Evolutionary conservation across 2,888 invertebrate species (phyloP), one percentile per base, ranked within the genome.

Genomic region (Patella caerulea): DNA sequence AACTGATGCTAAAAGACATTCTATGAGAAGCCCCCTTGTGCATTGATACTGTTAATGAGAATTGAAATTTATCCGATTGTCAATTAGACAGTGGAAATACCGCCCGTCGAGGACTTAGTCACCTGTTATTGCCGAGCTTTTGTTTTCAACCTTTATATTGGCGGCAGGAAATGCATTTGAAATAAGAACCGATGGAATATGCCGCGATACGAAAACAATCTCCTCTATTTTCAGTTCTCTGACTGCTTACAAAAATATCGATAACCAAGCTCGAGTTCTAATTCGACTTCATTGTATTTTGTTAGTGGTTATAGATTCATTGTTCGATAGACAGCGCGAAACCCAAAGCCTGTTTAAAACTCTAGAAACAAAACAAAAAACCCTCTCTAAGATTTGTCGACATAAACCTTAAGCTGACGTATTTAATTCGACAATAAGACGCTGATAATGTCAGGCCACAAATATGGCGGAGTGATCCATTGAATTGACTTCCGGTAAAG

Each of bases 401-500:
- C 74, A 74, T 74, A 74, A 74, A 74, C 65, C 74, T 52, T 65
- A 74, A 59, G 74, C 45, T 45, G 45, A 45, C 19, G 65, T 65
- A 65, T 65, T 65, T 24, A 24, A 65, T 65, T 65, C 65, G 65
- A 24, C 65, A 65, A 65, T 59, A 65, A 65, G 65, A 65, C 65
- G 65, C 65, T 65, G 65, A 24, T 65, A 19, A 65, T 65, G 65
- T 65, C 65, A 65, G 45, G 74, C 74, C 71, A 52, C 72, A 69
- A 72, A 72, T 72, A 77, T 75, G 77, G 77, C 81, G 81, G 78
- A 77, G 81, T 78, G 81, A 77, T 78, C 74, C 72, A 78, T 78
- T 78, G 78, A 81, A 81, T 78, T 77, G 75, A 81, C 81, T 78
- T 85, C 85, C 84, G 85, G 83, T 79, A 79, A 81, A 82, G 79